Conservation (phyloP, 2,797 vertebrate species). For the Spatula clypeata region DNA sequence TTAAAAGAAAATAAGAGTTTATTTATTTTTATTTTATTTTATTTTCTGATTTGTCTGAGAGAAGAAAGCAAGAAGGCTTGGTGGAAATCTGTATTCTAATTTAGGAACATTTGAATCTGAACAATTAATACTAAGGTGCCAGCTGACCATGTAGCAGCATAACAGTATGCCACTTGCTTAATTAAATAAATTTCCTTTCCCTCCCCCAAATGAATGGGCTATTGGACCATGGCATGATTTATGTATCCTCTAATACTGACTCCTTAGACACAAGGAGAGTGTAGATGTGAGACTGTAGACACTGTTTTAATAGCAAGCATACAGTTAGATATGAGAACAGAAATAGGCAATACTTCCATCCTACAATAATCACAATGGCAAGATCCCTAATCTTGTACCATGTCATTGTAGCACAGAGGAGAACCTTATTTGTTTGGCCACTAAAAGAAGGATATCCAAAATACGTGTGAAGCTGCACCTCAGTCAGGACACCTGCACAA, state of each 20-base stretch:
- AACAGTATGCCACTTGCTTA: background rate
- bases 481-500: background rate
- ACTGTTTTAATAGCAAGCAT: background rate
- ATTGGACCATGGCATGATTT: background rate
- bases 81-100: background rate
- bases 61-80: background rate
- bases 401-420: background rate
- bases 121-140: background rate
- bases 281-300: background rate
- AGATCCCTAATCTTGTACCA: background rate
- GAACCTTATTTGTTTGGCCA: background rate
- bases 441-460: background rate
- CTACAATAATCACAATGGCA: accelerated
- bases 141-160: background rate
- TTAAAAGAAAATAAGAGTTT: background rate
- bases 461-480: background rate
- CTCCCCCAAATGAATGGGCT: background rate
- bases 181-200: conserved; percentile 27
- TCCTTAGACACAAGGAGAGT: background rate
- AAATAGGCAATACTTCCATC: background rate
- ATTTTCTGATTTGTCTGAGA: background rate
- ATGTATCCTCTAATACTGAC: background rate
- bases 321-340: background rate
- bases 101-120: background rate
- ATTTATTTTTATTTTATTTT: no score